Evolutionary conservation across 2,888 invertebrate genomes (phyloP).

Genomic region (Chrysolina haemoptera): DNA sequence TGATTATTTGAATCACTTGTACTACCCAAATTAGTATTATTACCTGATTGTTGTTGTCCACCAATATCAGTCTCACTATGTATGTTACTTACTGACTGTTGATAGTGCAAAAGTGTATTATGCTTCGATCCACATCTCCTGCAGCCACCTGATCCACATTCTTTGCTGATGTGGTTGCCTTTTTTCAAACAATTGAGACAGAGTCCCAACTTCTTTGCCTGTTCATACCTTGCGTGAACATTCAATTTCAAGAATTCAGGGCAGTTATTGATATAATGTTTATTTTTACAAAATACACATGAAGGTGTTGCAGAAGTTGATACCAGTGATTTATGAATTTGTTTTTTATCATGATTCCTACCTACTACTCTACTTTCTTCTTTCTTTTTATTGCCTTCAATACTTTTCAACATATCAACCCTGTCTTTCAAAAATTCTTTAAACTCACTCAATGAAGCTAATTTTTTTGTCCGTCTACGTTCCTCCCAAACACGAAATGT

Average conservation of each 20-base stretch:
- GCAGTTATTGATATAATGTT: not conserved
- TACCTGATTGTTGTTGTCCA: too few relatives aligned
- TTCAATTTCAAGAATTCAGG: not conserved
- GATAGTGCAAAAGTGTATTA: not conserved
- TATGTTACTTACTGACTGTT: too few relatives aligned
- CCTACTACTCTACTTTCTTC: not conserved
- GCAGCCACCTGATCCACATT: constrained; percentile 5
- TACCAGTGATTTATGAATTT: not conserved
- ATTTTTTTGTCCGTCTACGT: constrained; percentile 10
- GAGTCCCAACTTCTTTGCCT: not conserved
- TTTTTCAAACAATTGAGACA: not conserved
- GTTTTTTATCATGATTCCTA: not conserved
- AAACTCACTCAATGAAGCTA: constrained; percentile 14
- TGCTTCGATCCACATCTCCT: not conserved
- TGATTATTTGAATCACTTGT: not conserved
- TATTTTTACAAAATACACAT: not conserved
- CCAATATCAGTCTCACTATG: too few relatives aligned
- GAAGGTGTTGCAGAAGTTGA: not conserved
- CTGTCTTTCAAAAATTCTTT: constrained; percentile 21
- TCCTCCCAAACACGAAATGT: constrained; percentile 10
- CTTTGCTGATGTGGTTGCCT: not conserved
- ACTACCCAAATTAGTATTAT: too few relatives aligned
- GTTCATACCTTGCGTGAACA: not conserved
- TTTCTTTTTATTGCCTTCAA: constrained; percentile 8
- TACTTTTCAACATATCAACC: not conserved